Evolutionary conservation across 2,797 vertebrate genomes (phyloP), one percentile per base, ranked within the genome.

Genomic region (Natrix natrix): DNA sequence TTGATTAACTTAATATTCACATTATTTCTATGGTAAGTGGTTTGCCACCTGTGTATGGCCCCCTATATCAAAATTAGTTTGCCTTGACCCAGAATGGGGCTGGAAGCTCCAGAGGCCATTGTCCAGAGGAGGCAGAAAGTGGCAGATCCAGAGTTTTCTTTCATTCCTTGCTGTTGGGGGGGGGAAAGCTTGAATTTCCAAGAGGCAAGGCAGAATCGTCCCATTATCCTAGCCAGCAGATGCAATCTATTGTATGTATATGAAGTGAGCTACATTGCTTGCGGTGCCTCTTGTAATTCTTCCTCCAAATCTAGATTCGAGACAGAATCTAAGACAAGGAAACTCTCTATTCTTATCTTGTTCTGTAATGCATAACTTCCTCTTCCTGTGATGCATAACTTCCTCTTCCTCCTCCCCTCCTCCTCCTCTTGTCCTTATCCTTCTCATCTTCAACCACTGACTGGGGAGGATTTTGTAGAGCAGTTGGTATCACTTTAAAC

Each of bases 1-100:
- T 97, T 97, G 96, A 98, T 98, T 97, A 98, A 97, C 97, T 97
- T 98, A 97, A 98, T 97, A 98, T 97, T 98, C 96, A 59, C 93
- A 97, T 97, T 96, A 98, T 97, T 98, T 97, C 95, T 89, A 94
- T 94, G 94, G 96, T 97, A 97, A 97, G 95, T 86, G 83, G 93
- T 97, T 97, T 96, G 96, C 96, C 97, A 97, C 96, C 96, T 97
- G 95, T 94, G 95, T 93, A 22, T 37, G 83, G 87, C 37, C 37
- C 28, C 26, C 83, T 93, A 8, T 92, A 92, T 48, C 69, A 74
- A 94, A 95, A 94, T 92, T 88, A 90, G 83, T 92, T 95, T 94
- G 91, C 94, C 69, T 57, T 94, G 92, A 92, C 91, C 94, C 89
- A 88, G 92, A 96, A 86, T 95, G 89, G 90, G 52, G 26, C 93